phyloP scores from a whole-genome alignment of 2,888 invertebrate genomes.

The Melinaea menophilus region DNA sequence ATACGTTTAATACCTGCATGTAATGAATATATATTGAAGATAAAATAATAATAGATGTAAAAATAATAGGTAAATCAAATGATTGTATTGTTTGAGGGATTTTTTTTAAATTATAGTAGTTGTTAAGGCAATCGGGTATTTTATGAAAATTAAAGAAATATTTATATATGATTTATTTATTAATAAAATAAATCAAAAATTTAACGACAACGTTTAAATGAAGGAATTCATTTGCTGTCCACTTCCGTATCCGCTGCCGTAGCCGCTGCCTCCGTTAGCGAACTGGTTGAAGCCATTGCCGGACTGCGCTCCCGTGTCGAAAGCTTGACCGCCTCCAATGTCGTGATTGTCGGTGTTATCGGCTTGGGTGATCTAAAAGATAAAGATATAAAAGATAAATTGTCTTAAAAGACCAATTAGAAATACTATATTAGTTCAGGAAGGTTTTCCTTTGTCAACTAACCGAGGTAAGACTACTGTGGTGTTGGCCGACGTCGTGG shows the following conservation, averaged over 20 bases:
- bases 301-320: conserved; percentile 2
- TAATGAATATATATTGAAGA: too few species aligned
- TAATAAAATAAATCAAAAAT: too few species aligned
- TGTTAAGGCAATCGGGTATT: too few species aligned
- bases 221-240: conserved; percentile 7
- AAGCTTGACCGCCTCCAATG: conserved; percentile 11
- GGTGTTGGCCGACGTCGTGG: conserved; percentile 29
- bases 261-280: conserved; percentile 8
- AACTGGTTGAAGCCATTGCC: conserved; percentile 11
- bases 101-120: too few species aligned
- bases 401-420: not conserved
- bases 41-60: too few species aligned
- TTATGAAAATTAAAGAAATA: too few species aligned
- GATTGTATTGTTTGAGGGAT: too few species aligned
- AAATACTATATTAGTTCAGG: not conserved
- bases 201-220: not conserved
- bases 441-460: conserved; percentile 10
- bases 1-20: too few species aligned
- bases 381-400: not conserved
- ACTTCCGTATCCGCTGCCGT: conserved; percentile 11
- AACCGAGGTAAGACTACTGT: conserved; percentile 31
- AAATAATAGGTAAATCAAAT: too few species aligned
- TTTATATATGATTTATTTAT: too few species aligned
- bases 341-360: conserved; percentile 13
- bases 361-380: conserved; percentile 16